phyloP scores from a whole-genome alignment of 2,888 invertebrate genomes.

The Bugula neritina region DNA sequence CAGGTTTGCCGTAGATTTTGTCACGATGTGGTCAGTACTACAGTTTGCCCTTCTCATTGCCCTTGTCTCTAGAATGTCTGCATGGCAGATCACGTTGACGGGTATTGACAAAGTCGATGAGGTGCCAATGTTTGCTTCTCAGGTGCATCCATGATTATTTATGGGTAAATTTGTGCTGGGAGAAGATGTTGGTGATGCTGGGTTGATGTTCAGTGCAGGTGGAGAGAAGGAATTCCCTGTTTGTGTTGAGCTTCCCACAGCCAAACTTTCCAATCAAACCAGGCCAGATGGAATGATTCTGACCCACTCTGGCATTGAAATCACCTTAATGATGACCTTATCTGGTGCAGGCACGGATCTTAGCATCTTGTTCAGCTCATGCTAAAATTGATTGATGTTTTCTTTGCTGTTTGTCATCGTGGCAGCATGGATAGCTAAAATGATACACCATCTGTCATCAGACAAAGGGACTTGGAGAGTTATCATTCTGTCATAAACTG shows the following conservation, averaged over 20 bases:
- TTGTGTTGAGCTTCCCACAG: constrained; percentile 27
- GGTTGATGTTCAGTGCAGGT: constrained; percentile 20
- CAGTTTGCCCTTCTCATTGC: no score
- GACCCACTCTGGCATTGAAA: constrained; percentile 30
- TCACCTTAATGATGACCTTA: constrained; percentile 28
- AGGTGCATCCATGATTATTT: constrained; percentile 17
- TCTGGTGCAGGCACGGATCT: constrained; percentile 22
- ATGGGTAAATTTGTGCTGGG: neutral
- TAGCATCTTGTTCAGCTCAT: neutral
- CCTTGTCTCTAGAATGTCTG: neutral
- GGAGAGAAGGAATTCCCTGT: constrained; percentile 25
- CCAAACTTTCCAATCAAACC: constrained; percentile 27
- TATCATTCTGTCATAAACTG: constrained; percentile 25
- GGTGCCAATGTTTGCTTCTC: constrained; percentile 1
- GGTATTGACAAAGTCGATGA: neutral
- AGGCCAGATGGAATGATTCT: constrained; percentile 27
- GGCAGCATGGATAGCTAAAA: constrained; percentile 14
- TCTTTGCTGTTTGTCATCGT: constrained; percentile 1
- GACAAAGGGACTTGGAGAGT: constrained; percentile 16
- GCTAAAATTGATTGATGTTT: constrained; percentile 8
- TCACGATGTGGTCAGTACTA: constrained; percentile 28
- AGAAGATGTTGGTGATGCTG: constrained; percentile 26
- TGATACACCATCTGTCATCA: neutral
- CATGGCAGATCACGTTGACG: constrained; percentile 1
- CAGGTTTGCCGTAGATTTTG: neutral